Conservation (phyloP, 2,797 vertebrate genomes). For the Hapalemur alaotrensis region DNA sequence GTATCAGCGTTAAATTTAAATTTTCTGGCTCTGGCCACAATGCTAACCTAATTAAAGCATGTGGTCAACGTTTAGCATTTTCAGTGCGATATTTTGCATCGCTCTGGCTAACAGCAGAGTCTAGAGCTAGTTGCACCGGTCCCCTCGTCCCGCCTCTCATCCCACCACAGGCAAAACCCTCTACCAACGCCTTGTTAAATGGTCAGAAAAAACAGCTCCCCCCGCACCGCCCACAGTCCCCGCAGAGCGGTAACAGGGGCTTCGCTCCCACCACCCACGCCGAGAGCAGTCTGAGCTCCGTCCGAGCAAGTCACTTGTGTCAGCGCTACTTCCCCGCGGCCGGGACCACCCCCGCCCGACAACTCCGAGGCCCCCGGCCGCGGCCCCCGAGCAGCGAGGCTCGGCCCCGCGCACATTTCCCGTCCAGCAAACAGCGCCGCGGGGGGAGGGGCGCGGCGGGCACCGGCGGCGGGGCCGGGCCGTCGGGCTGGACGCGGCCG, state of each 20-base stretch:
- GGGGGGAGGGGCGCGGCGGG: slow-evolving; percentile 11
- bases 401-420: slow-evolving; percentile 77
- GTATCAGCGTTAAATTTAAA: slow-evolving; percentile 77
- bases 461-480: slow-evolving; percentile 34
- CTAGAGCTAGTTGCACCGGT: slow-evolving; percentile 23
- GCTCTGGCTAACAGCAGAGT: slow-evolving; percentile 28
- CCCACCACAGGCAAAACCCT: background rate
- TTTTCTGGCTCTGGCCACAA: slow-evolving; percentile 69
- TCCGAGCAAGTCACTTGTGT: slow-evolving; percentile 65
- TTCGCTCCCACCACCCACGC: slow-evolving; percentile 63
- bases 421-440: slow-evolving; percentile 76
- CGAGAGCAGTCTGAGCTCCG: slow-evolving; percentile 54
- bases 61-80: slow-evolving; percentile 66
- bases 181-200: background rate
- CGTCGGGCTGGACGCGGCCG: background rate
- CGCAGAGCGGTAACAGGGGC: slow-evolving; percentile 51
- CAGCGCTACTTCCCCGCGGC: slow-evolving; percentile 62
- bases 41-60: slow-evolving; percentile 61
- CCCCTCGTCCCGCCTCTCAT: background rate
- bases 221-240: slow-evolving; percentile 32
- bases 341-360: background rate
- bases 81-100: slow-evolving; percentile 75
- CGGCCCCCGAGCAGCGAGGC: slow-evolving; percentile 57
- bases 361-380: slow-evolving; percentile 15
- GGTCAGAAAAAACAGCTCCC: slow-evolving; percentile 38